Conservation (phyloP, 2,113 vertebrate genomes). For the Odobenus rosmarus region DNA sequence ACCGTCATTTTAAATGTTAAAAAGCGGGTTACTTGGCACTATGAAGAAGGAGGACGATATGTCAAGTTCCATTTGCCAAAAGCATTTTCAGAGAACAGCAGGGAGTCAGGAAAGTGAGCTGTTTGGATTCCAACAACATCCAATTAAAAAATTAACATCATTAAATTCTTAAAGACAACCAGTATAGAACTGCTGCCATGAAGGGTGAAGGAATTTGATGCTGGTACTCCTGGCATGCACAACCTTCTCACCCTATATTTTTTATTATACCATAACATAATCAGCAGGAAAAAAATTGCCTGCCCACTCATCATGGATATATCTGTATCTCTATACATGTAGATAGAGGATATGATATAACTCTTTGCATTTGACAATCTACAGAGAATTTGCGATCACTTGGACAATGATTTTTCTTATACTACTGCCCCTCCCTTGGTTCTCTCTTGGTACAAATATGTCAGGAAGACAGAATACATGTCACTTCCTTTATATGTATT, state of each 20-base stretch:
- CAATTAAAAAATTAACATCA: slow-evolving; percentile 20
- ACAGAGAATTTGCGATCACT: neutral
- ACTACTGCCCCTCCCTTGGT: neutral
- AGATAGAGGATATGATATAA: neutral
- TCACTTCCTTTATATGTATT: neutral
- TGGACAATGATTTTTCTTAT: neutral
- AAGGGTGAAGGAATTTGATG: neutral
- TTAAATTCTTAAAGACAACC: neutral
- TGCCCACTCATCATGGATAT: neutral
- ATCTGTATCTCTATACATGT: neutral
- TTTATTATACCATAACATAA: neutral
- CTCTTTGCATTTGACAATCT: neutral
- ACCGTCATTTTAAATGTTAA: neutral
- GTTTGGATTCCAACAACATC: neutral
- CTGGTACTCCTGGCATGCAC: neutral
- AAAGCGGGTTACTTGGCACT: neutral
- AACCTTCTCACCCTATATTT: neutral
- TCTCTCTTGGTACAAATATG: neutral
- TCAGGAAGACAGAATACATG: neutral
- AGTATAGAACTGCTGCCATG: neutral
- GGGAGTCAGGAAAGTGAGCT: neutral
- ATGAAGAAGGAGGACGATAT: neutral
- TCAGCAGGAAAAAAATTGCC: neutral
- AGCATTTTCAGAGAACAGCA: neutral
- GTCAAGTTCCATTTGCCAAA: neutral